These are phyloP conservation scores for Sebastes trivittatus DNA, from an alignment of 2,797 vertebrate species.

Conservation along the genomic window DNA sequence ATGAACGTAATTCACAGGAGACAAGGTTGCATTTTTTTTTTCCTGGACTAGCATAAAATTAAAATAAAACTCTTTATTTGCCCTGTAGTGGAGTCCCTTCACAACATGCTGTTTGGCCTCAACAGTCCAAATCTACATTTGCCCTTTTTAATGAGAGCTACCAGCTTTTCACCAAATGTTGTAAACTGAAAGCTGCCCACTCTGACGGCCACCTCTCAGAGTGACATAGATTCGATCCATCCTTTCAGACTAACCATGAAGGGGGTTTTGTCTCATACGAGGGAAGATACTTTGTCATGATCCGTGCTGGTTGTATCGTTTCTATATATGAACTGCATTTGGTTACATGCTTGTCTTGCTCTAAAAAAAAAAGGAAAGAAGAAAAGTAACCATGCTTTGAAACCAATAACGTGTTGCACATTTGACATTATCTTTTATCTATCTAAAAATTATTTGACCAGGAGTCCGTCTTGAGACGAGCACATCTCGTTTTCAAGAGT, in stretches of 20 bases:
- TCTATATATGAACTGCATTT: constrained; percentile 85
- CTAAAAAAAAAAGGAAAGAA: constrained; percentile 64
- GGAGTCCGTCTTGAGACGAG: constrained; percentile 91
- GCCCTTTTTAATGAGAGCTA: constrained; percentile 75
- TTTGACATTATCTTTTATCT: constrained; percentile 88
- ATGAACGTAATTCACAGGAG: constrained; percentile 52
- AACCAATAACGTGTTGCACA: constrained; percentile 84
- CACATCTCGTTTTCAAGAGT: constrained; percentile 91
- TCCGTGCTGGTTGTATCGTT: constrained; percentile 86
- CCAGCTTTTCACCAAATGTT: constrained; percentile 40
- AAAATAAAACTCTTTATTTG: constrained; percentile 6
- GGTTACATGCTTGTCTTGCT: constrained; percentile 83
- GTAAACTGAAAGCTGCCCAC: constrained; percentile 56
- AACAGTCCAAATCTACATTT: constrained; percentile 77
- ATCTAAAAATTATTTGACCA: constrained; percentile 91
- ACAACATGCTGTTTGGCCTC: constrained; percentile 67
- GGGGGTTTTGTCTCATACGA: constrained; percentile 88
- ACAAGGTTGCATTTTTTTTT: constrained; percentile 41
- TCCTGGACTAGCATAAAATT: background rate
- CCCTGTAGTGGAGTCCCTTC: constrained; percentile 45
- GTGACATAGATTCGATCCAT: constrained; percentile 67
- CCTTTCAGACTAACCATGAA: constrained; percentile 73
- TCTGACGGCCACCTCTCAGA: constrained; percentile 70
- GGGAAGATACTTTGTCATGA: constrained; percentile 86
- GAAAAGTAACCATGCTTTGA: constrained; percentile 83